These are phyloP conservation scores for Chelmon rostratus DNA, from an alignment of 2,797 vertebrate genomes.

Conservation along the genomic window DNA sequence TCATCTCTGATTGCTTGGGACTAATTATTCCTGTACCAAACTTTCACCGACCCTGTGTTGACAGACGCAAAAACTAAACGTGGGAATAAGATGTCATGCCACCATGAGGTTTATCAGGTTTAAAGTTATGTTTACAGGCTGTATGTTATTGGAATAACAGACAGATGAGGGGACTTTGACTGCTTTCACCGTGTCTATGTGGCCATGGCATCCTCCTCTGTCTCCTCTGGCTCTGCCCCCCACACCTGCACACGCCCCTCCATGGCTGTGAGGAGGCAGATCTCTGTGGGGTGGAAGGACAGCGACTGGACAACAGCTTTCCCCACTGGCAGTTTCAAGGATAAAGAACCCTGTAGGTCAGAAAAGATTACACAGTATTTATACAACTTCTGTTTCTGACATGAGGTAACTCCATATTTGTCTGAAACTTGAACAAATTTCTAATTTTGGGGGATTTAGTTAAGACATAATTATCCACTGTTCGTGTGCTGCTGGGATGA, in stretches of 20 bases:
- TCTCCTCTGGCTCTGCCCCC: conserved; percentile 85
- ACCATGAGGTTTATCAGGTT: background rate
- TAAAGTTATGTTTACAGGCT: background rate
- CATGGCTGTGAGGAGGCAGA: conserved; percentile 88
- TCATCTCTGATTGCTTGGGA: background rate
- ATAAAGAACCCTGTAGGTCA: conserved; percentile 86
- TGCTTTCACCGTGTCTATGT: conserved; percentile 31
- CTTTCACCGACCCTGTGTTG: background rate
- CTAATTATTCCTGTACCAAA: conserved; percentile 2
- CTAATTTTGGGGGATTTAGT: background rate
- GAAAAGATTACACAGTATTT: background rate
- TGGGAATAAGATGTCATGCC: background rate
- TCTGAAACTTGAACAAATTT: background rate
- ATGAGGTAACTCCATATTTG: background rate
- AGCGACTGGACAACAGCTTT: conserved; percentile 91
- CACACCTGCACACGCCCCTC: conserved; percentile 91
- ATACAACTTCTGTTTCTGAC: background rate
- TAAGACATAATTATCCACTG: background rate
- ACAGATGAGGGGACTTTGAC: no score
- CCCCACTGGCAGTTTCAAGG: conserved; percentile 87
- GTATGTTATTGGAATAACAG: background rate
- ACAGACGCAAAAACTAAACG: background rate
- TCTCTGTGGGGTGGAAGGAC: conserved; percentile 90
- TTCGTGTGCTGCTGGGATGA: background rate
- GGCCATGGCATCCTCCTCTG: conserved; percentile 34